These are phyloP conservation scores for Thomomys bottae DNA, from an alignment of 2,113 vertebrate species.

Conservation along the genomic window DNA sequence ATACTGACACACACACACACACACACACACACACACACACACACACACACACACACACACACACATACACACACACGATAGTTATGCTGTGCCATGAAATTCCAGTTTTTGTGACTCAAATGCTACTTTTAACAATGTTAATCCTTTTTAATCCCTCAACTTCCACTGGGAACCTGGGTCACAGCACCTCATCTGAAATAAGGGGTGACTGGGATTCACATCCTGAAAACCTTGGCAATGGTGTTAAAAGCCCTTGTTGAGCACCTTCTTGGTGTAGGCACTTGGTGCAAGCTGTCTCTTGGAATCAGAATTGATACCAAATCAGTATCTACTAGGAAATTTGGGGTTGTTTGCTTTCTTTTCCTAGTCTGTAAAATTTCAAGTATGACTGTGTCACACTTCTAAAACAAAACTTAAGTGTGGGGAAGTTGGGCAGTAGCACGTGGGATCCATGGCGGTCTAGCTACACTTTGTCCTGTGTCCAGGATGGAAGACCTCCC, in stretches of 20 bases:
- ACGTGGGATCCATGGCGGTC: background rate
- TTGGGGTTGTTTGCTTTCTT: background rate
- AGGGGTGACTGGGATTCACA: background rate
- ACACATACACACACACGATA: too few relatives aligned
- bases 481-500: background rate
- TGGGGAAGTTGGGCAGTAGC: background rate
- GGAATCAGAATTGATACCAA: background rate
- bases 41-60: too few relatives aligned
- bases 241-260: background rate
- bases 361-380: background rate
- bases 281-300: too few relatives aligned
- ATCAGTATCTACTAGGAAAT: background rate
- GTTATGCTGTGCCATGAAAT: rapidly evolving
- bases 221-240: background rate
- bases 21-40: too few relatives aligned
- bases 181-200: background rate
- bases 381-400: background rate
- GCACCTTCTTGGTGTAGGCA: background rate
- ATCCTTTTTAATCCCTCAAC: background rate
- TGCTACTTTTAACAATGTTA: background rate
- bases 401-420: background rate
- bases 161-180: background rate
- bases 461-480: background rate
- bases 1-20: background rate
- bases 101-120: background rate